Conservation (phyloP, 2,797 vertebrate species). For the Benthosema pterotum region DNA sequence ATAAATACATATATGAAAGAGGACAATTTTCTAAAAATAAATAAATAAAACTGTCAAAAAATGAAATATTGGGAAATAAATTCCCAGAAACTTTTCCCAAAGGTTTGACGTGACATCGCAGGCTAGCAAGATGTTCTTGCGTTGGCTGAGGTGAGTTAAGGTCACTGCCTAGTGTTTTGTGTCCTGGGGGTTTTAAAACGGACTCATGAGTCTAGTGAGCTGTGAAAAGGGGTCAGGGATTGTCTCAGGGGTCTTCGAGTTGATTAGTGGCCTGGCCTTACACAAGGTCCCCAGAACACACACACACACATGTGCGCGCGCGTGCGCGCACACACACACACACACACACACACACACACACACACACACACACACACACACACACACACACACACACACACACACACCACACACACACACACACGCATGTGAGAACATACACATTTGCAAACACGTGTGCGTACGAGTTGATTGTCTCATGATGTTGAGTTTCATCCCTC, state of each 20-base stretch:
- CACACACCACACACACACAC: conserved; percentile 5
- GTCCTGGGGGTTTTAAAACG: conserved; percentile 44
- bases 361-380: neutral
- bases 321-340: conserved; percentile 1
- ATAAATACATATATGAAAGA: no score
- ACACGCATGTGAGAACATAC: neutral
- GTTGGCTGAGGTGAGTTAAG: conserved; percentile 56
- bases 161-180: conserved; percentile 42
- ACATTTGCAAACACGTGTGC: no score
- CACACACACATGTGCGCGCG: neutral
- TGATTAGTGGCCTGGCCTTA: conserved; percentile 36
- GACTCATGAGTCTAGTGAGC: conserved; percentile 46
- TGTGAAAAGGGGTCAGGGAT: conserved; percentile 32
- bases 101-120: conserved; percentile 57
- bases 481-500: no score
- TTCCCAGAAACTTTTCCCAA: conserved; percentile 45
- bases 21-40: no score
- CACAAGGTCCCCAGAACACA: neutral
- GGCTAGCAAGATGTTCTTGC: conserved; percentile 67
- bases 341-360: conserved; percentile 14
- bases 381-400: neutral
- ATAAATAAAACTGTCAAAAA: neutral
- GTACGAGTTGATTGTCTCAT: no score
- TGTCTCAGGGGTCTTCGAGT: conserved; percentile 20
- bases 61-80: no score